Evolutionary conservation across 2,797 vertebrate genomes (phyloP).

Genomic region (Oreochromis mossambicus): DNA sequence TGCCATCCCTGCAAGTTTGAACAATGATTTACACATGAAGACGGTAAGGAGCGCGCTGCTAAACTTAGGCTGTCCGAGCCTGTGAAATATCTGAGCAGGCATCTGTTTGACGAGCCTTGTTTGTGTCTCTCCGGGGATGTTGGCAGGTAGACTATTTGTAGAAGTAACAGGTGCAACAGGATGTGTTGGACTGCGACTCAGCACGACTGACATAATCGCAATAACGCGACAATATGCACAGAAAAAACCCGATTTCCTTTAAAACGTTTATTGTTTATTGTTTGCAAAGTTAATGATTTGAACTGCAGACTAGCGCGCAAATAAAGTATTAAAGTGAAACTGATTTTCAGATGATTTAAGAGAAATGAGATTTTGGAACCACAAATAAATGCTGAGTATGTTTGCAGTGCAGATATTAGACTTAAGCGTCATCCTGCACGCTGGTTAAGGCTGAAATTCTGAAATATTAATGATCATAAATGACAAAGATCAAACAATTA

Average conservation of each 20-base stretch:
- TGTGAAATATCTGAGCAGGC: constrained; percentile 15
- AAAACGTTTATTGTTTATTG: not conserved
- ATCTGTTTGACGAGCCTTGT: constrained; percentile 33
- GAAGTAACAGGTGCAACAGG: constrained; percentile 75
- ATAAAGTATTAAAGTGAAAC: not conserved
- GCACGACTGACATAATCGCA: constrained; percentile 43
- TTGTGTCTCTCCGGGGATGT: constrained; percentile 50
- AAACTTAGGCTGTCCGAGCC: constrained; percentile 21
- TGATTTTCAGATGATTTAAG: not conserved
- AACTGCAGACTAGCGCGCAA: not conserved
- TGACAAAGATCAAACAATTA: not conserved
- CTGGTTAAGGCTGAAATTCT: not conserved
- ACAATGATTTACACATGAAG: not conserved
- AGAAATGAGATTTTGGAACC: not conserved
- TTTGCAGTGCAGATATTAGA: not conserved
- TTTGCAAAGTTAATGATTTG: not conserved
- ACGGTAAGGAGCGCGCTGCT: not conserved
- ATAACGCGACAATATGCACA: not conserved
- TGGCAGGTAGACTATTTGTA: constrained; percentile 69
- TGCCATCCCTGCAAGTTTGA: not conserved
- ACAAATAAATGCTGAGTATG: not conserved
- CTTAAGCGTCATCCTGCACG: not conserved
- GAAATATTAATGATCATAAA: not conserved
- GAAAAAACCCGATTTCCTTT: not conserved
- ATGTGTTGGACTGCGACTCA: constrained; percentile 52